These are phyloP conservation scores for Achroia grisella DNA, from an alignment of 1,140 invertebrate genomes.

Conservation along the genomic window DNA sequence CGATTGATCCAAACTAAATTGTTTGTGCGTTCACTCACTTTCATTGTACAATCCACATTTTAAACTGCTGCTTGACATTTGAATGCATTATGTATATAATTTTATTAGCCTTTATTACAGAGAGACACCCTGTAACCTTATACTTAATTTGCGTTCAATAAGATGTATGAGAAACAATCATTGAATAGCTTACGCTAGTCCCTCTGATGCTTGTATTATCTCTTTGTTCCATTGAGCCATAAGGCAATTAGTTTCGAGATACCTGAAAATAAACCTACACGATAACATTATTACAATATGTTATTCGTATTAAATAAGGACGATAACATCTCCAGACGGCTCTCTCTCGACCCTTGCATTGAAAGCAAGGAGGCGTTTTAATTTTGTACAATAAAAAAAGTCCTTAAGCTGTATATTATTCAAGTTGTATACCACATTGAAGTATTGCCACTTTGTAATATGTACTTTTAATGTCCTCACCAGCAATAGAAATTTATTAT, in stretches of 20 bases:
- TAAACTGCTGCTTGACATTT: conserved; percentile 8
- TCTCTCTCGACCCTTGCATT: conserved; percentile 18
- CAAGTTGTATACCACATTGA: too few relatives aligned
- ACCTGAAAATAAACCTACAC: conserved; percentile 22
- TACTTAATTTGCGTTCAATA: conserved; percentile 28
- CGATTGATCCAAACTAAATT: conserved; percentile 23
- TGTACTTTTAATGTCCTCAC: neutral
- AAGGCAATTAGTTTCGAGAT: conserved; percentile 28
- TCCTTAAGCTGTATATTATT: neutral
- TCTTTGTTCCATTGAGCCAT: conserved; percentile 32
- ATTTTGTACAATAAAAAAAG: neutral
- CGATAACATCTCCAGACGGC: conserved; percentile 29
- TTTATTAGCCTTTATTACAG: too few relatives aligned
- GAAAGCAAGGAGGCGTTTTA: conserved; percentile 22
- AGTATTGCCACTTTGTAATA: too few relatives aligned
- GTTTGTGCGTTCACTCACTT: conserved; percentile 8
- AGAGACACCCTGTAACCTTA: conserved; percentile 1
- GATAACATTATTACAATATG: conserved; percentile 29
- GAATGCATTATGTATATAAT: conserved; percentile 7
- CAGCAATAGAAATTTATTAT: neutral
- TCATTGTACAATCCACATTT: conserved; percentile 2
- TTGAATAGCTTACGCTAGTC: conserved; percentile 13
- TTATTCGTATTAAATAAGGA: conserved; percentile 26
- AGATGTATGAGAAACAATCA: conserved; percentile 31
- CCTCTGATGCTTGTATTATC: conserved; percentile 16